Evolutionary conservation across 1,140 invertebrate species (phyloP).

Genomic region (Sitophilus oryzae): DNA sequence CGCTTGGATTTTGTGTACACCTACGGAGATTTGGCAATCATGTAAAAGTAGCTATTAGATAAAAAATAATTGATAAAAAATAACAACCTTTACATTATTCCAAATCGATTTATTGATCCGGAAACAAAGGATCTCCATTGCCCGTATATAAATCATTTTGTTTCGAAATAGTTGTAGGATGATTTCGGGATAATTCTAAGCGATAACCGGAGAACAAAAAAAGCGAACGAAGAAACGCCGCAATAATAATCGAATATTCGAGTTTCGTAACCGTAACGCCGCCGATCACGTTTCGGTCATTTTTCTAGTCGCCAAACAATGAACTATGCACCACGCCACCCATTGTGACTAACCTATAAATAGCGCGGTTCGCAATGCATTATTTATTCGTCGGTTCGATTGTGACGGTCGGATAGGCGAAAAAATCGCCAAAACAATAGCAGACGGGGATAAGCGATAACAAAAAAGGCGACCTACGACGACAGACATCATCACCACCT

Average conservation of each 20-base stretch:
- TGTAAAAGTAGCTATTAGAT: too few relatives aligned
- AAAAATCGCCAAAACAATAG: constrained; percentile 8
- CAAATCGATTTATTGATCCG: too few relatives aligned
- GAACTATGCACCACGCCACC: constrained; percentile 21
- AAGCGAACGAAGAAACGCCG: not conserved
- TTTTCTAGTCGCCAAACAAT: constrained; percentile 20
- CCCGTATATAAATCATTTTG: too few relatives aligned
- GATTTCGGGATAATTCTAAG: too few relatives aligned
- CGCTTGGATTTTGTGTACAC: too few relatives aligned
- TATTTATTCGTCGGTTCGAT: constrained; percentile 21
- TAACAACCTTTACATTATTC: too few relatives aligned
- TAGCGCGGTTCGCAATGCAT: constrained; percentile 19
- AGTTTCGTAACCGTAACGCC: constrained; percentile 2
- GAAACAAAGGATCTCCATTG: too few relatives aligned
- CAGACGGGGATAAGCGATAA: not conserved
- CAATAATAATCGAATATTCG: not conserved
- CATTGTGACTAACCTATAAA: constrained; percentile 25
- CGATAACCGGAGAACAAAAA: too few relatives aligned
- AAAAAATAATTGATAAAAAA: too few relatives aligned
- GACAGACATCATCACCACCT: not conserved
- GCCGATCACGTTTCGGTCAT: constrained; percentile 12
- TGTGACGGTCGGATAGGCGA: constrained; percentile 11
- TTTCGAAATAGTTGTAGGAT: too few relatives aligned
- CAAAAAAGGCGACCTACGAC: not conserved
- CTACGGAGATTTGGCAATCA: too few relatives aligned